phyloP scores from a whole-genome alignment of 1,140 invertebrate genomes.

The Drosophila santomea region DNA sequence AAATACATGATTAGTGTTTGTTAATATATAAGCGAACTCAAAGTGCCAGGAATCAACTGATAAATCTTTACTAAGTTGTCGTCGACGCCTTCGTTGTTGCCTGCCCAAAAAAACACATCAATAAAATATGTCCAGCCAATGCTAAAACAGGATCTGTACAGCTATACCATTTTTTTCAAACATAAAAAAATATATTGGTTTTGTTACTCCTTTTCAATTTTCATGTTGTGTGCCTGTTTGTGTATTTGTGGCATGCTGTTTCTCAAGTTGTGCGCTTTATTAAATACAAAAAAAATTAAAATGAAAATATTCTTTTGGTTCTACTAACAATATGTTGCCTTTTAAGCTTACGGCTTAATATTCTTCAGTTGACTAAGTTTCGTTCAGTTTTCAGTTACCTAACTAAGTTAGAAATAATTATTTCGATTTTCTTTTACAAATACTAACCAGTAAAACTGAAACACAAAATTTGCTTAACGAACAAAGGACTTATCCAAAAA shows the following conservation, averaged over 20 bases:
- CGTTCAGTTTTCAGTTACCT: conserved; percentile 36
- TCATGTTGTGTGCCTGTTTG: conserved; percentile 54
- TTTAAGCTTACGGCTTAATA: conserved; percentile 78
- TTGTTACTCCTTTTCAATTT: conserved; percentile 37
- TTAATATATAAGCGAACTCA: background rate
- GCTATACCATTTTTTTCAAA: conserved; percentile 5
- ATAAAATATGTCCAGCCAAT: conserved; percentile 3
- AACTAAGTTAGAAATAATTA: conserved; percentile 35
- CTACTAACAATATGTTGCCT: conserved; percentile 77
- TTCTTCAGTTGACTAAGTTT: conserved; percentile 37
- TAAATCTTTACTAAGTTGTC: conserved; percentile 25
- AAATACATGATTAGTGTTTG: background rate
- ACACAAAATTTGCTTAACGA: conserved; percentile 73
- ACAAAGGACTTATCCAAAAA: conserved; percentile 24
- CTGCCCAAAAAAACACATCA: background rate
- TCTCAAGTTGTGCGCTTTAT: conserved; percentile 66
- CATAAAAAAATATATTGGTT: conserved; percentile 20
- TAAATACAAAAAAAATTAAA: conserved; percentile 13
- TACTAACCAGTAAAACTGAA: conserved; percentile 74
- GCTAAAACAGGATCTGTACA: conserved; percentile 1
- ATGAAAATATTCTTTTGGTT: conserved; percentile 27
- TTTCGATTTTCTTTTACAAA: conserved; percentile 64
- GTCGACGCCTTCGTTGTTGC: conserved; percentile 42
- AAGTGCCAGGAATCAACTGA: background rate
- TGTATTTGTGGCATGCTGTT: conserved; percentile 68